phyloP scores from a whole-genome alignment of 2,113 vertebrate species.

The Chaetorhynchus papuensis region DNA sequence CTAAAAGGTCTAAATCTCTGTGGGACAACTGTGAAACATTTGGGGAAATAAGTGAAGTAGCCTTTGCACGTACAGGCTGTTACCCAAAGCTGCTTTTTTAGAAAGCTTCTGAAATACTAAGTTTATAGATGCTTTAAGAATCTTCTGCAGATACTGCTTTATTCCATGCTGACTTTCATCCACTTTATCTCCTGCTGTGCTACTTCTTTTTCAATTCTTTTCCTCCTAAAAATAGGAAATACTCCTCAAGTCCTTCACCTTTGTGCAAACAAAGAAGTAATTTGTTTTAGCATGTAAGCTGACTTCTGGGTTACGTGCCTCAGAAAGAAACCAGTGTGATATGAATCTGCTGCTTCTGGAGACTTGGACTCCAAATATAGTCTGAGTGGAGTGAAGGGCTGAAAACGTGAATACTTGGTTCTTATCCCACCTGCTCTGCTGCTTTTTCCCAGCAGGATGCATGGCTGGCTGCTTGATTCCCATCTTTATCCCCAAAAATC shows the following conservation, averaged over 20 bases:
- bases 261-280: neutral
- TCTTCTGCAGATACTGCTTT: neutral
- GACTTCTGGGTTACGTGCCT: neutral
- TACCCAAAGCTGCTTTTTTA: neutral
- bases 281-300: slow-evolving; percentile 7
- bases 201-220: neutral
- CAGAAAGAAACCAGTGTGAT: neutral
- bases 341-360: neutral
- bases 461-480: neutral
- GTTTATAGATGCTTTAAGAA: neutral
- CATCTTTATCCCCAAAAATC: neutral
- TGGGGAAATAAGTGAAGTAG: neutral
- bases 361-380: neutral
- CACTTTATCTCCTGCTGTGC: neutral
- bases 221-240: slow-evolving; percentile 5
- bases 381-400: neutral
- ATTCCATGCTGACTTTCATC: neutral
- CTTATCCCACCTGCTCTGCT: neutral
- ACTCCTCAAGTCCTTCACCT: neutral
- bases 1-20: neutral
- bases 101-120: neutral
- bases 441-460: neutral
- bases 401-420: neutral
- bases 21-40: neutral
- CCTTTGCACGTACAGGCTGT: neutral